Evolutionary conservation across 2,888 invertebrate genomes (phyloP).

Genomic region (Temnothorax ravouxi): DNA sequence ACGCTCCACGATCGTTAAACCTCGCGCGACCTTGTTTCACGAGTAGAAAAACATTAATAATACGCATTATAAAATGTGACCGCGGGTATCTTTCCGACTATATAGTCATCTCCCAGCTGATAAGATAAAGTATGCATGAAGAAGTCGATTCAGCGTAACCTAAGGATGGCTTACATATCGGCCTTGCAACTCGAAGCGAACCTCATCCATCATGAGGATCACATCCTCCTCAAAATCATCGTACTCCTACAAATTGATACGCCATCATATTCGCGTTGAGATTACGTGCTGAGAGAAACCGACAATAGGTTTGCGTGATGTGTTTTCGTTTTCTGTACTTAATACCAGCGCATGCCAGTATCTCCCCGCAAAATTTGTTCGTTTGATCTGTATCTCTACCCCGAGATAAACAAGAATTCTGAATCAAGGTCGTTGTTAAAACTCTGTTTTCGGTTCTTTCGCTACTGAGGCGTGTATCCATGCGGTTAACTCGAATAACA

Average conservation of each 20-base stretch:
- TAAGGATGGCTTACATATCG: constrained; percentile 83
- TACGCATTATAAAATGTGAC: constrained; percentile 33
- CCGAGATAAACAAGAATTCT: constrained; percentile 24
- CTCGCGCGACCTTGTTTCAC: constrained; percentile 32
- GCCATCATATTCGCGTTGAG: constrained; percentile 62
- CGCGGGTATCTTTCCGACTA: constrained; percentile 28
- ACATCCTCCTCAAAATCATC: constrained; percentile 85
- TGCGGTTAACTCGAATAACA: constrained; percentile 83
- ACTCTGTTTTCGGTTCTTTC: constrained; percentile 54
- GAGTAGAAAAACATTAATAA: constrained; percentile 37
- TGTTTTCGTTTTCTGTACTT: background rate
- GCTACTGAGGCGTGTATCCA: constrained; percentile 69
- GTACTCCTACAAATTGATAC: constrained; percentile 80
- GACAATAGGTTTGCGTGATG: constrained; percentile 10
- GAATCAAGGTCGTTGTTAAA: constrained; percentile 53
- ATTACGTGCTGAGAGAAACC: constrained; percentile 55
- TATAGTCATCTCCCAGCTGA: constrained; percentile 48
- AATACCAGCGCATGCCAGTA: background rate
- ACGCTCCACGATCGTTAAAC: background rate
- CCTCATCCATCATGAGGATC: constrained; percentile 83
- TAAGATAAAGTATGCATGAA: constrained; percentile 71
- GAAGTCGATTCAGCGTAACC: constrained; percentile 62
- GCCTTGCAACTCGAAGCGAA: constrained; percentile 84
- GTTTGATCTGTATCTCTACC: background rate
- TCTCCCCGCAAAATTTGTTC: constrained; percentile 15